Conservation (phyloP, 2,888 invertebrate genomes). For the Pyrochroa serraticornis region DNA sequence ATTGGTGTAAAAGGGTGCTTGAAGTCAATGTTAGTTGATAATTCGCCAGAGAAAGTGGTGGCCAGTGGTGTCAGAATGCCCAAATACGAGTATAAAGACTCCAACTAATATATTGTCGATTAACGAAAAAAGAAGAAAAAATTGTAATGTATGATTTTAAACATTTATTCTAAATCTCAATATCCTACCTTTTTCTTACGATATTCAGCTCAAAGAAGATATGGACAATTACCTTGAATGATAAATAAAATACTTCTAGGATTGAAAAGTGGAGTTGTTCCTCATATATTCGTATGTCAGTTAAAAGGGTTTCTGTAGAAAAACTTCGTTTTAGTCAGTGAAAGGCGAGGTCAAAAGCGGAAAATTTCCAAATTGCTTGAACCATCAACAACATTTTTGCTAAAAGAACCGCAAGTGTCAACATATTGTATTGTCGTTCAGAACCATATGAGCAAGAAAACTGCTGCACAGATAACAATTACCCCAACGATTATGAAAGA, state of each 20-base stretch:
- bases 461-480: too few relatives aligned
- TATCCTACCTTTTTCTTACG: neutral
- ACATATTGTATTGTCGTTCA: too few relatives aligned
- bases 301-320: neutral
- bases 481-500: too few relatives aligned
- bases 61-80: neutral
- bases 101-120: neutral
- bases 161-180: neutral
- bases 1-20: too few relatives aligned
- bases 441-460: too few relatives aligned
- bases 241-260: neutral
- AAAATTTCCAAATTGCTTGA: too few relatives aligned
- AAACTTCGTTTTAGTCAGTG: too few relatives aligned
- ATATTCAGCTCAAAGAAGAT: neutral
- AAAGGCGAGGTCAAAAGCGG: too few relatives aligned
- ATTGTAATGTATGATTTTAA: neutral
- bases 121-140: neutral
- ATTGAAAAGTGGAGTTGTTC: neutral
- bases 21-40: too few relatives aligned
- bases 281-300: constrained; percentile 2
- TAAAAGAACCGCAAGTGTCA: too few relatives aligned
- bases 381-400: too few relatives aligned
- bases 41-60: neutral
- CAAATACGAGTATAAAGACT: neutral
- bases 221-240: neutral